Conservation (phyloP, 2,113 vertebrate genomes). For the Phoenicopterus ruber region DNA sequence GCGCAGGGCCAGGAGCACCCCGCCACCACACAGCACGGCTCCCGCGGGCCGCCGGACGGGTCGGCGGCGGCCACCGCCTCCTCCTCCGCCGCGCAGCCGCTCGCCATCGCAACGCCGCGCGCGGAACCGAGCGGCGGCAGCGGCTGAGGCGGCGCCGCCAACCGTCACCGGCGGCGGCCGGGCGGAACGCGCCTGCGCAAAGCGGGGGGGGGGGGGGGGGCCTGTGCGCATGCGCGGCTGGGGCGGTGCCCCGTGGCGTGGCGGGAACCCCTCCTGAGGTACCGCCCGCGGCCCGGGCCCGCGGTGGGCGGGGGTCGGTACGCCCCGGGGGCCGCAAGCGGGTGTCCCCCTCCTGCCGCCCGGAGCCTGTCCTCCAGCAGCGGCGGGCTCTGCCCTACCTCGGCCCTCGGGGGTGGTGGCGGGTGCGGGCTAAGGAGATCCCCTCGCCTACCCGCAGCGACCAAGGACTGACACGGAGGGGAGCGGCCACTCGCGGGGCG, state of each 20-base stretch:
- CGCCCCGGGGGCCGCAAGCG: accelerated
- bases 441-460: not conserved
- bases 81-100: not conserved
- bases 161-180: not conserved
- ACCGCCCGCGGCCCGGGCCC: accelerated
- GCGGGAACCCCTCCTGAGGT: accelerated
- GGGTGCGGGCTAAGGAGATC: too few relatives aligned
- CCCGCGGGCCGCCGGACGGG: not conserved
- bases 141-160: not conserved
- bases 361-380: too few relatives aligned
- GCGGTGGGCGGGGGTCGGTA: too few relatives aligned
- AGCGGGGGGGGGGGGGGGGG: too few relatives aligned
- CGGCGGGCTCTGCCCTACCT: not conserved
- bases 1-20: slow-evolving; percentile 1
- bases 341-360: not conserved
- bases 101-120: not conserved
- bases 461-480: not conserved
- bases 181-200: not conserved
- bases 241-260: not conserved
- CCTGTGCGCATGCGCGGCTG: not conserved
- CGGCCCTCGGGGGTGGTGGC: not conserved
- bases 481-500: accelerated
- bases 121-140: too few relatives aligned
- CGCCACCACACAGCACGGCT: not conserved
- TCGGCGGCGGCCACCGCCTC: not conserved